Conservation (phyloP, 2,888 invertebrate species). For the Platycheirus albimanus region DNA sequence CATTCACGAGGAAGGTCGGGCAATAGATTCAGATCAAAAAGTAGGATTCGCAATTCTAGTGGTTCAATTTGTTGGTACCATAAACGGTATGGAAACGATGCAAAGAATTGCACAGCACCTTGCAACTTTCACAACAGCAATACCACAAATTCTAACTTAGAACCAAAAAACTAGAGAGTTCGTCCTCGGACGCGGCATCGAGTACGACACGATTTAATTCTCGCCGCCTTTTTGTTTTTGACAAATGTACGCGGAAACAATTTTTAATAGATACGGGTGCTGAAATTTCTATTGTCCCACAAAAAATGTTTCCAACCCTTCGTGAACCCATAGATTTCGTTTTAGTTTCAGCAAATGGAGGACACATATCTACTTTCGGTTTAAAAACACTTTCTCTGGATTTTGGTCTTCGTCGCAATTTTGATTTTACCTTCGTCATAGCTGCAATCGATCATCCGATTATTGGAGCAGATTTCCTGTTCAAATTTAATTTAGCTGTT, state of each 20-base stretch:
- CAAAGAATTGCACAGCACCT: background rate
- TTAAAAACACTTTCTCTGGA: slow-evolving; percentile 7
- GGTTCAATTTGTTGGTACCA: background rate
- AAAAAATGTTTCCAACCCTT: slow-evolving; percentile 1
- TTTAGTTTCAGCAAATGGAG: slow-evolving; percentile 29
- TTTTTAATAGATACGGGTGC: slow-evolving; percentile 18
- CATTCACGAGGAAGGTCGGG: background rate
- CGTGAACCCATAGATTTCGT: slow-evolving; percentile 1
- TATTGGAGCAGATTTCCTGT: slow-evolving; percentile 4
- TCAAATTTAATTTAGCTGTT: slow-evolving; percentile 12
- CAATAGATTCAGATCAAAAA: background rate
- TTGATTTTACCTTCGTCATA: slow-evolving; percentile 14
- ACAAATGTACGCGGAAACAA: background rate
- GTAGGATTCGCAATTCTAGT: background rate
- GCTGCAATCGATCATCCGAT: slow-evolving; percentile 1
- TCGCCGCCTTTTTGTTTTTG: slow-evolving; percentile 14
- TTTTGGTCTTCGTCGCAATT: slow-evolving; percentile 14
- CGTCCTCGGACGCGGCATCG: slow-evolving; percentile 15
- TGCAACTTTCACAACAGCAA: slow-evolving; percentile 14
- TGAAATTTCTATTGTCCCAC: slow-evolving; percentile 37
- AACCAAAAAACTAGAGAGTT: slow-evolving; percentile 10
- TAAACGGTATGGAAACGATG: background rate
- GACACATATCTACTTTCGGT: slow-evolving; percentile 18
- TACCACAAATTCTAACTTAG: background rate
- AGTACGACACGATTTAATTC: slow-evolving; percentile 10